Conservation (phyloP, 2,888 invertebrate species). For the Strigamia transsilvanica region DNA sequence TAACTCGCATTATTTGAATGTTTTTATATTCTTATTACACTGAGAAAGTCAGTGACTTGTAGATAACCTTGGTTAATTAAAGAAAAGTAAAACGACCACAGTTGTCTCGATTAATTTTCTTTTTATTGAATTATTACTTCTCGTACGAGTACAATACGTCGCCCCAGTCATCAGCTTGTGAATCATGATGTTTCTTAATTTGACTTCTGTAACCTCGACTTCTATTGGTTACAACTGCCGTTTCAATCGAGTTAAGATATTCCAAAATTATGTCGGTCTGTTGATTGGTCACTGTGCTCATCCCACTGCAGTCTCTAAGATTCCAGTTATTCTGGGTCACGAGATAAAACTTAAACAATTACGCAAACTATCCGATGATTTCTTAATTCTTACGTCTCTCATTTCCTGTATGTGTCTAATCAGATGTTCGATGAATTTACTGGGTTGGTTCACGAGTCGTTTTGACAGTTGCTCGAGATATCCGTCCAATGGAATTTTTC, state of each 20-base stretch:
- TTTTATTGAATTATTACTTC: background rate
- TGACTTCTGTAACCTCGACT: background rate
- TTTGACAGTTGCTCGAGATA: background rate
- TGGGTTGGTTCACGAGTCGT: background rate
- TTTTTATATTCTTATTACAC: constrained; percentile 5
- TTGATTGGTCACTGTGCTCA: background rate
- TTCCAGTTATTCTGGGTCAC: background rate
- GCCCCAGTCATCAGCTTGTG: background rate
- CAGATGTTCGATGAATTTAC: background rate
- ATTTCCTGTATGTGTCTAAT: background rate
- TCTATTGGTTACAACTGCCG: background rate
- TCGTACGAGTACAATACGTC: background rate
- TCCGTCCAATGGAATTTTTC: background rate
- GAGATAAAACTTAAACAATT: background rate
- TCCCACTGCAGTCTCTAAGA: background rate
- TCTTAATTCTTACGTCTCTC: background rate
- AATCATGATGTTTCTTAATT: background rate
- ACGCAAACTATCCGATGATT: background rate
- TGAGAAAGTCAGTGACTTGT: background rate
- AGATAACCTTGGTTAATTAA: background rate
- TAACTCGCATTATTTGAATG: background rate
- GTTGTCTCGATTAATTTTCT: background rate
- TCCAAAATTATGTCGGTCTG: background rate
- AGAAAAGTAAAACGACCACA: background rate
- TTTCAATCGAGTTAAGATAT: background rate